Percentiles rank a stretch among this genome's conserved stretches.
phyloP scores from a whole-genome alignment of 92 coral and sea anemone genomes.

The Porites divaricata region DNA sequence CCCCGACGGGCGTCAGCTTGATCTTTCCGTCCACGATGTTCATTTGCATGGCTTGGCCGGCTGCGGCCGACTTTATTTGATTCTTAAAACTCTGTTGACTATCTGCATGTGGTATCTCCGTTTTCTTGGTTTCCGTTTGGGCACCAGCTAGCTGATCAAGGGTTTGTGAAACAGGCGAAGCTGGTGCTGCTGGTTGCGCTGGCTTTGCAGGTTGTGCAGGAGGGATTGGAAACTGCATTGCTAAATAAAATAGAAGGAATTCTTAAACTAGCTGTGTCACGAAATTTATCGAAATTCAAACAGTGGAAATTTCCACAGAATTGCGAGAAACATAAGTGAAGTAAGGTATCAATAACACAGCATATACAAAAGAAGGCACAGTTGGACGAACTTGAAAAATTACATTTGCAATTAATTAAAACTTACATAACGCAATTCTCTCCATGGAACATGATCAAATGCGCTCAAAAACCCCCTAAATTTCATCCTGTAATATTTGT shows the following conservation, averaged over 20 bases:
- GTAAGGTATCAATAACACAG: no score
- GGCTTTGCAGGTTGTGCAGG: slow-evolving; percentile 29
- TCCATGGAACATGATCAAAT: no score
- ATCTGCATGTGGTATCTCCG: slow-evolving; percentile 28
- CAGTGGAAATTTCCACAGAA: no score
- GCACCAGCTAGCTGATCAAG: slow-evolving; percentile 3
- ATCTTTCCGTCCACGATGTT: slow-evolving; percentile 90
- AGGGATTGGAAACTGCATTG: slow-evolving; percentile 22
- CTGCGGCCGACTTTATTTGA: slow-evolving; percentile 83
- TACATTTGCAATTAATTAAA: no score
- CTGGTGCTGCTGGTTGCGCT: slow-evolving; percentile 26
- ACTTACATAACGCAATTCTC: no score
- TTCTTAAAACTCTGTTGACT: slow-evolving; percentile 44
- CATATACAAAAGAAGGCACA: no score
- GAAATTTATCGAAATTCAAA: no score
- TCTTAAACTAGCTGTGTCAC: no score
- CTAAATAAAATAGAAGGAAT: not conserved
- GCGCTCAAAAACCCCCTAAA: no score
- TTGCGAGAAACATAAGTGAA: no score
- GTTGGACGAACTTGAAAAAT: no score
- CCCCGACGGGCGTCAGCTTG: slow-evolving; percentile 79
- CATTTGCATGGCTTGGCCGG: slow-evolving; percentile 96
- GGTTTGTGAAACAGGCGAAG: slow-evolving; percentile 11
- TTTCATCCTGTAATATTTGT: no score
- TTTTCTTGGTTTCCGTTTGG: slow-evolving; percentile 49